Evolutionary conservation across 2,797 vertebrate species (phyloP).

Genomic region (Etheostoma perlongum): DNA sequence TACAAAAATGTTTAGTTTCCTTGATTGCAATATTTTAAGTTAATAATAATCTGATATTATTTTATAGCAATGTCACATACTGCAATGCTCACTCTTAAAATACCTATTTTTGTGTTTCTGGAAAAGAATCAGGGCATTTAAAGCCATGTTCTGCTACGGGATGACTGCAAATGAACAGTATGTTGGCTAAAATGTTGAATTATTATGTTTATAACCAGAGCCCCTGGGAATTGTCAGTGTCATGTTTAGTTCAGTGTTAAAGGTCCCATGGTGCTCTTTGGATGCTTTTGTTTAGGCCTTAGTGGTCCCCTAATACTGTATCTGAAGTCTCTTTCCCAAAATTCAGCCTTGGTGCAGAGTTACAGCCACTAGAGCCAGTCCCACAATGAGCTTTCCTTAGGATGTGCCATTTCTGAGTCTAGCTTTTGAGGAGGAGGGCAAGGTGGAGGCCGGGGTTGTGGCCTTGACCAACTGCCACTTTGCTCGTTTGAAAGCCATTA

Average conservation of each 20-base stretch:
- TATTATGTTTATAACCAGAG: background rate
- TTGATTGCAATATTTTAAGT: background rate
- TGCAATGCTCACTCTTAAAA: constrained; percentile 6
- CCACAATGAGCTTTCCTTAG: too few species aligned
- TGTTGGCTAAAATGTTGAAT: background rate
- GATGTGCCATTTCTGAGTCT: too few species aligned
- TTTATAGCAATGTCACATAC: background rate
- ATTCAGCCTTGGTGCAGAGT: too few species aligned
- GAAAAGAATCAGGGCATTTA: constrained; percentile 11
- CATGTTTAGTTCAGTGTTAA: background rate
- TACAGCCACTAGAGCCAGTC: too few species aligned
- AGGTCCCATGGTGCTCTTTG: too few species aligned
- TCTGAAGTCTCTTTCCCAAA: too few species aligned
- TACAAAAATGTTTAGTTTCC: background rate
- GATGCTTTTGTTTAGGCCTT: too few species aligned
- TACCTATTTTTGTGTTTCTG: background rate
- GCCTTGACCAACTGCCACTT: too few species aligned
- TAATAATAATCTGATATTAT: background rate
- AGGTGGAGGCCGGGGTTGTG: too few species aligned
- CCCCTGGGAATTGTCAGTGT: background rate
- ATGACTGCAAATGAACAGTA: constrained; percentile 2
- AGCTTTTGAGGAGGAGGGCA: too few species aligned
- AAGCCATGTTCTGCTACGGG: background rate
- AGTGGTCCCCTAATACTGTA: too few species aligned
- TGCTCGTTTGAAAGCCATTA: too few species aligned